Evolutionary conservation across 2,113 vertebrate genomes (phyloP).

Genomic region (Cichladusa arquata): DNA sequence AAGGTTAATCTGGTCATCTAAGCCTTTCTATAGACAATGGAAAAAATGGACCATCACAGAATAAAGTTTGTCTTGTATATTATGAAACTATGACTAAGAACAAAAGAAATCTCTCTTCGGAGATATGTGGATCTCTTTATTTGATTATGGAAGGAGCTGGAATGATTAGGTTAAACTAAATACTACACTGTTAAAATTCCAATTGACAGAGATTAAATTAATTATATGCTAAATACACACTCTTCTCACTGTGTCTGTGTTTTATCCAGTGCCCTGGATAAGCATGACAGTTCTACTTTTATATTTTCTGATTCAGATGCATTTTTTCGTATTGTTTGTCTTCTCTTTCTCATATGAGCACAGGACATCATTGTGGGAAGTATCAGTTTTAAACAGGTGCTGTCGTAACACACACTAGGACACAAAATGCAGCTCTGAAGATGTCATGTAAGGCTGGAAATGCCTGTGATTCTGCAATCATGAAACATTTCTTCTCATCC

Average conservation of each 20-base stretch:
- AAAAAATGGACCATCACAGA: not conserved
- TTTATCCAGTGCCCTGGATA: not conserved
- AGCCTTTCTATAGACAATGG: not conserved
- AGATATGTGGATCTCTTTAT: not conserved
- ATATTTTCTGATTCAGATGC: not conserved
- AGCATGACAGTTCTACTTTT: not conserved
- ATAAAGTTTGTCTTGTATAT: not conserved
- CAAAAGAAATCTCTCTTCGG: not conserved
- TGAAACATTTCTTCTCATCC: not conserved
- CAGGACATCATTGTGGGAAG: not conserved
- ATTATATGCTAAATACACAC: not conserved
- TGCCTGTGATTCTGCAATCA: not conserved
- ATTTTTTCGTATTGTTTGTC: not conserved
- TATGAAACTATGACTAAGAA: not conserved
- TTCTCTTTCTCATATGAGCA: not conserved
- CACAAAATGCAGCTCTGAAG: not conserved
- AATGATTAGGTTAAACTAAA: not conserved
- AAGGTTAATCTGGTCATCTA: not conserved
- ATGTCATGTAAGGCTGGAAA: not conserved
- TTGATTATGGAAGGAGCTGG: not conserved
- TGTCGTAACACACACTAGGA: not conserved
- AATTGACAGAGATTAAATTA: not conserved
- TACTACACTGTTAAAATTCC: not conserved
- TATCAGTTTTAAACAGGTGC: not conserved
- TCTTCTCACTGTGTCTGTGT: not conserved